These are phyloP conservation scores for Macquaria ambigua DNA, from an alignment of 2,113 vertebrate species.

Conservation along the genomic window DNA sequence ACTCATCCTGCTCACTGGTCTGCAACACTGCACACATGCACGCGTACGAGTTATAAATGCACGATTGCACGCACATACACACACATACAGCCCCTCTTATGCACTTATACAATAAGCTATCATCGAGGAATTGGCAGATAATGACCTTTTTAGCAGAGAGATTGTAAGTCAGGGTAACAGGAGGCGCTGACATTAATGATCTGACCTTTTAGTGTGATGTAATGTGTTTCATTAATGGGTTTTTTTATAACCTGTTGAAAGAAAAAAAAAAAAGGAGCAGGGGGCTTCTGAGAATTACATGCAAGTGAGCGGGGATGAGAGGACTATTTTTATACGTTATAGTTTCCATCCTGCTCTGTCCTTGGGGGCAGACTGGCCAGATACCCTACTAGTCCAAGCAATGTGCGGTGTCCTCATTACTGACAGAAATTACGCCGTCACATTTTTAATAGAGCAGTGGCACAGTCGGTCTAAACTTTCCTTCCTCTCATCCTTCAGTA, in stretches of 20 bases:
- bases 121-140: conserved; percentile 10
- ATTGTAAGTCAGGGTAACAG: not conserved
- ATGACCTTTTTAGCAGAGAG: conserved; percentile 8
- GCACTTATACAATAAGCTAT: conserved; percentile 18
- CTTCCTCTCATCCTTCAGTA: not conserved
- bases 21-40: conserved; percentile 13
- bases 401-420: conserved; percentile 55
- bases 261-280: fast-evolving
- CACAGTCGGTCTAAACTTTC: not conserved
- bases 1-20: conserved; percentile 49
- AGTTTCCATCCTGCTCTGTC: conserved; percentile 58
- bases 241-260: conserved; percentile 9
- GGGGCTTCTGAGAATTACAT: conserved; percentile 35
- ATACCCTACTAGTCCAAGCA: conserved; percentile 40
- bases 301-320: not conserved
- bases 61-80: conserved; percentile 1
- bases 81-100: not conserved
- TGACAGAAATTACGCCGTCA: conserved; percentile 37
- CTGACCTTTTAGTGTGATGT: conserved; percentile 30
- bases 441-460: conserved; percentile 21
- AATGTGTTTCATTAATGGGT: conserved; percentile 12
- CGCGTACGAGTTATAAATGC: not conserved
- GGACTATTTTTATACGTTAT: conserved; percentile 54
- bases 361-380: conserved; percentile 40
- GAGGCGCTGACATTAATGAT: conserved; percentile 6